These are phyloP conservation scores for Plectus sambesii DNA, from an alignment of 1,140 invertebrate genomes.

Conservation along the genomic window DNA sequence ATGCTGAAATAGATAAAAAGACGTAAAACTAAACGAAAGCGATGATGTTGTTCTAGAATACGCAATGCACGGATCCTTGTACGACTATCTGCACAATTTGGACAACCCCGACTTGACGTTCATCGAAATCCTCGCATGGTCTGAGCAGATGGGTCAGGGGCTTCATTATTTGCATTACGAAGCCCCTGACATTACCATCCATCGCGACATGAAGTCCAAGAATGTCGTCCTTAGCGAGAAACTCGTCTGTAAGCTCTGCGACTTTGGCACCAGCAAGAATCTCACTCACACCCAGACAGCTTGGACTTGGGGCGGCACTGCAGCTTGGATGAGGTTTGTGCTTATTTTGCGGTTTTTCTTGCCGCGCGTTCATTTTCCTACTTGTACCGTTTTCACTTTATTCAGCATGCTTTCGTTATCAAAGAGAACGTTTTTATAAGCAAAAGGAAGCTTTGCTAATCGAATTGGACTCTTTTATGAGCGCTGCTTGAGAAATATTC, in stretches of 20 bases:
- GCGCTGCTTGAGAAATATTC: too few species aligned
- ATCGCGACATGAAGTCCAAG: conserved; percentile 38
- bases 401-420: too few species aligned
- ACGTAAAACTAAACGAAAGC: too few species aligned
- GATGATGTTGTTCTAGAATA: conserved; percentile 33
- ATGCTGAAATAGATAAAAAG: too few species aligned
- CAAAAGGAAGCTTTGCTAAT: too few species aligned
- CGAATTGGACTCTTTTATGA: too few species aligned
- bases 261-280: conserved; percentile 40
- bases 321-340: conserved; percentile 39
- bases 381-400: too few species aligned
- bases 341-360: too few species aligned
- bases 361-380: too few species aligned
- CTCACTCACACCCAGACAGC: conserved; percentile 35
- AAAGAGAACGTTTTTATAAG: too few species aligned
- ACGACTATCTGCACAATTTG: conserved; percentile 32
- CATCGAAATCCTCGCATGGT: conserved; percentile 31
- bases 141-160: conserved; percentile 31
- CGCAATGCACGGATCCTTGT: conserved; percentile 33
- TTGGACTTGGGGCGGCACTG: conserved; percentile 39
- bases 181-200: conserved; percentile 38
- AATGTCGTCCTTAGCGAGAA: conserved; percentile 30
- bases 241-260: conserved; percentile 31
- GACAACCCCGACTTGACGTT: too few species aligned
- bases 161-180: conserved; percentile 37